A percentile compares a stretch with the other conserved stretches of the same genome.
phyloP scores from a whole-genome alignment of 2,888 invertebrate genomes.

The Seira musarum region DNA sequence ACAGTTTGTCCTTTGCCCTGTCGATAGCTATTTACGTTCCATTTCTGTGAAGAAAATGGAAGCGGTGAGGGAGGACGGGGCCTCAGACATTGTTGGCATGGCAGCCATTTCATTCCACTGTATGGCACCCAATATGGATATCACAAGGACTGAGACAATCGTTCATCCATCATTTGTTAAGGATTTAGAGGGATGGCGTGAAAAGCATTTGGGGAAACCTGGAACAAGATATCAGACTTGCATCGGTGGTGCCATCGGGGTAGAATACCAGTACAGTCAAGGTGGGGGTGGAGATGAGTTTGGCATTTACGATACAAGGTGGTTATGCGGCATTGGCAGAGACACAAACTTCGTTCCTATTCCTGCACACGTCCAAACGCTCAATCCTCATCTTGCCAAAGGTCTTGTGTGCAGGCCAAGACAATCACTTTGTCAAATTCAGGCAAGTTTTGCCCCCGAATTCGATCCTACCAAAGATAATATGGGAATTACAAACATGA shows the following conservation, averaged over 20 bases:
- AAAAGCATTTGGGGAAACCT: constrained; percentile 2
- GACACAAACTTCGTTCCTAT: constrained; percentile 14
- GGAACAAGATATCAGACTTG: constrained; percentile 24
- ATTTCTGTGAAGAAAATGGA: constrained; percentile 9
- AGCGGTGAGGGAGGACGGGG: too few species aligned
- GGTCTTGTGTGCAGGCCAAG: constrained; percentile 14
- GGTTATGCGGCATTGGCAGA: constrained; percentile 17
- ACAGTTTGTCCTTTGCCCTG: neutral
- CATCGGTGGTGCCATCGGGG: constrained; percentile 22
- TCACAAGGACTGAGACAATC: neutral
- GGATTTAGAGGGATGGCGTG: neutral
- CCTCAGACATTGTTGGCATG: constrained; percentile 20
- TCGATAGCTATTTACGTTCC: constrained; percentile 6
- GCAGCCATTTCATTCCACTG: constrained; percentile 19
- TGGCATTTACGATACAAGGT: constrained; percentile 21
- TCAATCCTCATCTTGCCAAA: neutral
- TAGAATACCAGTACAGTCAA: neutral
- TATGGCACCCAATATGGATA: constrained; percentile 13
- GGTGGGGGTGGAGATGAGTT: neutral
- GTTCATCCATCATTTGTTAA: too few species aligned
- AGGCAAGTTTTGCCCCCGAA: neutral
- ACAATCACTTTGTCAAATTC: constrained; percentile 9
- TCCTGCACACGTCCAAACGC: too few species aligned
- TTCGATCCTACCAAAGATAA: neutral
- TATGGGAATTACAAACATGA: constrained; percentile 9